phyloP scores from a whole-genome alignment of 2,113 vertebrate species.

The Paraplagusia blochii region DNA sequence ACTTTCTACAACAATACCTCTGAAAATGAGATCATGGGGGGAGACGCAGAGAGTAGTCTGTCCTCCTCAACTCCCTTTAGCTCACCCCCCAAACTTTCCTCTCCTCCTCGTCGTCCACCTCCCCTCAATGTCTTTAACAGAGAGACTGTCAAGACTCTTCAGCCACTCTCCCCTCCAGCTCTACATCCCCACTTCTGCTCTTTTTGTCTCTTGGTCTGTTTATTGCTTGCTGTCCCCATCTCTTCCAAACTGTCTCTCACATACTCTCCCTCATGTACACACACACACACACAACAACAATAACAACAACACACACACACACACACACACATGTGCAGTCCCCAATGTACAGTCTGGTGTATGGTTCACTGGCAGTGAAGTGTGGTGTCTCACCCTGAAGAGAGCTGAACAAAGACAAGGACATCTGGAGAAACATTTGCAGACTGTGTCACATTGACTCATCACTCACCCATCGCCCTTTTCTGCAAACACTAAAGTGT shows the following conservation, averaged over 20 bases:
- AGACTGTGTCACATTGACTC: conserved; percentile 52
- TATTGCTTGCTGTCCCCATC: conserved; percentile 15
- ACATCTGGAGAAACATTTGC: conserved; percentile 42
- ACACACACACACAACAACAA: not conserved
- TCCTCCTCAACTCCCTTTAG: conserved; percentile 21
- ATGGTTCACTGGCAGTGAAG: conserved; percentile 31
- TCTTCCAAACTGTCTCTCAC: no score
- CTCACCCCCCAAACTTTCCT: conserved; percentile 7
- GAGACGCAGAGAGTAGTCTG: conserved; percentile 53
- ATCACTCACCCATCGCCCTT: conserved; percentile 38
- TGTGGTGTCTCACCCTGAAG: conserved; percentile 38
- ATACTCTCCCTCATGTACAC: not conserved
- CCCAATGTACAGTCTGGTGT: conserved; percentile 46
- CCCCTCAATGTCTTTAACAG: not conserved
- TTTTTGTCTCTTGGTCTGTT: conserved; percentile 16
- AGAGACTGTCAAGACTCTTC: conserved; percentile 31
- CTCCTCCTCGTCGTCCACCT: conserved; percentile 1
- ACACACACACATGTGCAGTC: not conserved
- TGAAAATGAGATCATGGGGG: conserved; percentile 71
- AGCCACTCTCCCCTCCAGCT: conserved; percentile 10
- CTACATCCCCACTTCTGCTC: conserved; percentile 4
- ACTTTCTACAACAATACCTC: conserved; percentile 98
- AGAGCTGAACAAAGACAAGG: conserved; percentile 55
- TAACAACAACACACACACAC: not conserved
- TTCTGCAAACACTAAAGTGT: conserved; percentile 11